These are phyloP conservation scores for Eulemur macaco DNA, from an alignment of 2,113 vertebrate species.

Conservation along the genomic window DNA sequence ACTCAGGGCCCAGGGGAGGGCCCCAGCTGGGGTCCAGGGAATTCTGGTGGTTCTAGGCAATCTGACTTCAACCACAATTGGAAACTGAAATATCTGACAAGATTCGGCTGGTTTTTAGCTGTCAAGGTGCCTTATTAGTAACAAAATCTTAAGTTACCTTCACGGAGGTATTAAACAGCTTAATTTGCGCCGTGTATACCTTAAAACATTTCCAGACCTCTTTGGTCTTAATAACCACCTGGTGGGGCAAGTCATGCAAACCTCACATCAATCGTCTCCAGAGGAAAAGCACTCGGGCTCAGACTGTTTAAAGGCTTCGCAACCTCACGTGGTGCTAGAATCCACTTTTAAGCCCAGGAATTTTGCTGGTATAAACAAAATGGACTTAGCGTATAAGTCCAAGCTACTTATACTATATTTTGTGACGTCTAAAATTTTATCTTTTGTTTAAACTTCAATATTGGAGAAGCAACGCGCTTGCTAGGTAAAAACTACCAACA, in stretches of 20 bases:
- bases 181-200: neutral
- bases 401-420: neutral
- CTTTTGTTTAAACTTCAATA: neutral
- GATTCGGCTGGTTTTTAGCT: neutral
- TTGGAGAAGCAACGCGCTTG: neutral
- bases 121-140: neutral
- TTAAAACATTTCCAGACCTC: neutral
- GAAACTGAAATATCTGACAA: neutral
- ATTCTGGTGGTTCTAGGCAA: neutral
- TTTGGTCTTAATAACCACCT: neutral
- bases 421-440: neutral
- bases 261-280: accelerated
- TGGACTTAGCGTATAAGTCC: neutral
- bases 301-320: neutral
- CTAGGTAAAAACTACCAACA: neutral
- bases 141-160: neutral
- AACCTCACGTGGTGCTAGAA: accelerated
- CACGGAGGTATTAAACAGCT: neutral
- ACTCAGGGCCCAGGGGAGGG: neutral
- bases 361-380: too few relatives aligned
- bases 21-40: accelerated
- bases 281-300: neutral
- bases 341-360: neutral
- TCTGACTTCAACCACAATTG: neutral
- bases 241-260: neutral